Conservation (phyloP, 2,113 vertebrate genomes). For the Micronycteris hirsuta region DNA sequence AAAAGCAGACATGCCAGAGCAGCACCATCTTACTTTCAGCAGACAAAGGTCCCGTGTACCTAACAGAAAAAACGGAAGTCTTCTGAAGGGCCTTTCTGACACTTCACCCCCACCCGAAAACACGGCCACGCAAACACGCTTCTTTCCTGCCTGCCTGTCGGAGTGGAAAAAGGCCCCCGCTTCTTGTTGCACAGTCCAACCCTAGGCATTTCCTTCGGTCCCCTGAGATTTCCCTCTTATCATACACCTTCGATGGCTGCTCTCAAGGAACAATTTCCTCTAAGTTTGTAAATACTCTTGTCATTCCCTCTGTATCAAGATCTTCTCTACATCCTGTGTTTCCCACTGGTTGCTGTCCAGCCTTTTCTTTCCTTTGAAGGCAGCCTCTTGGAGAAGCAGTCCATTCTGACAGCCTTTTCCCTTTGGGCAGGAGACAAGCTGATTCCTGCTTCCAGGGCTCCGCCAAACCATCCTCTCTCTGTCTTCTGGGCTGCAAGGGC, state of each 20-base stretch:
- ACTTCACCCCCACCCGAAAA: background rate
- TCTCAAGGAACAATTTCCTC: background rate
- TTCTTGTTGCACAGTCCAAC: background rate
- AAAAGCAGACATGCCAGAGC: background rate
- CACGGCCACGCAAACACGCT: background rate
- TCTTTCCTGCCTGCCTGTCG: background rate
- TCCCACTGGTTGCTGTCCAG: background rate
- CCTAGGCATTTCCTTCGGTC: background rate
- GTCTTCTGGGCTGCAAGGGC: background rate
- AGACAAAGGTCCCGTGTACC: background rate
- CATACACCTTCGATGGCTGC: background rate
- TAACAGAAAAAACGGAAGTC: background rate
- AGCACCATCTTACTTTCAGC: background rate
- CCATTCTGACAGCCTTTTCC: background rate
- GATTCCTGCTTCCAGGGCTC: background rate
- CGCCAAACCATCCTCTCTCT: background rate
- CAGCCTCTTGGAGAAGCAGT: background rate
- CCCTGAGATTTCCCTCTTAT: background rate
- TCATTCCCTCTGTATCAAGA: background rate
- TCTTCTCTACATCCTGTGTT: background rate
- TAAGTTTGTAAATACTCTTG: background rate
- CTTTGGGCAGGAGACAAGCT: background rate
- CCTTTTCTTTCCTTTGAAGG: background rate
- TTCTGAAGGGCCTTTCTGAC: background rate
- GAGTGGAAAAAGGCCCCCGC: background rate